phyloP scores from a whole-genome alignment of 1,140 invertebrate species.

The Littorina saxatilis region DNA sequence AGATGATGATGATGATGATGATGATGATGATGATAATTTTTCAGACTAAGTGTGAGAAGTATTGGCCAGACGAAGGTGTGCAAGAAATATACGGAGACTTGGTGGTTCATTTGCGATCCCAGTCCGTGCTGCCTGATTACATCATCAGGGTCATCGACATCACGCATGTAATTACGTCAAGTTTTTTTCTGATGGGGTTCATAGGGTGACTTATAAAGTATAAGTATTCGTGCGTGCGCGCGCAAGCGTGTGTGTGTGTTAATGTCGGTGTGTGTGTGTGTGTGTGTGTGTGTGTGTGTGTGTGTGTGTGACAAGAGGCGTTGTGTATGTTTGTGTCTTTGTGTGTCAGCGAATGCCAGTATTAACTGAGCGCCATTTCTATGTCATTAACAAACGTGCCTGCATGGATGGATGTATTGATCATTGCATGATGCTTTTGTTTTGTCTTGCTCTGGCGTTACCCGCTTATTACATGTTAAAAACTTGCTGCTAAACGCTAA shows the following conservation, averaged over 20 bases:
- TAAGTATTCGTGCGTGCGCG: background rate
- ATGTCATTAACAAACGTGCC: too few species aligned
- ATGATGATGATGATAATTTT: too few species aligned
- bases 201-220: conserved; percentile 60
- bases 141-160: conserved; percentile 65
- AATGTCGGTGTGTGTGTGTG: conserved; percentile 5
- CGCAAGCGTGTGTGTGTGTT: background rate
- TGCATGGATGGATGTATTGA: too few species aligned
- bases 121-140: conserved; percentile 65
- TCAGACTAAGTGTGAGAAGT: conserved; percentile 80
- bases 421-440: too few species aligned
- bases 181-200: conserved; percentile 53
- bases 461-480: too few species aligned
- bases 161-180: conserved; percentile 54
- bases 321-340: background rate
- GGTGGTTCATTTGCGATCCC: conserved; percentile 58
- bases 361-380: too few species aligned
- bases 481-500: too few species aligned
- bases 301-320: background rate
- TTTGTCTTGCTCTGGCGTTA: too few species aligned
- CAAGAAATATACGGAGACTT: conserved; percentile 64
- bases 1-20: too few species aligned
- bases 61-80: conserved; percentile 92
- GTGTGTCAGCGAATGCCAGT: too few species aligned
- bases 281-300: conserved; percentile 2